Base-by-base conservation (phyloP, 2,888 invertebrate genomes). In the Dicranocentrus wangi region DNA sequence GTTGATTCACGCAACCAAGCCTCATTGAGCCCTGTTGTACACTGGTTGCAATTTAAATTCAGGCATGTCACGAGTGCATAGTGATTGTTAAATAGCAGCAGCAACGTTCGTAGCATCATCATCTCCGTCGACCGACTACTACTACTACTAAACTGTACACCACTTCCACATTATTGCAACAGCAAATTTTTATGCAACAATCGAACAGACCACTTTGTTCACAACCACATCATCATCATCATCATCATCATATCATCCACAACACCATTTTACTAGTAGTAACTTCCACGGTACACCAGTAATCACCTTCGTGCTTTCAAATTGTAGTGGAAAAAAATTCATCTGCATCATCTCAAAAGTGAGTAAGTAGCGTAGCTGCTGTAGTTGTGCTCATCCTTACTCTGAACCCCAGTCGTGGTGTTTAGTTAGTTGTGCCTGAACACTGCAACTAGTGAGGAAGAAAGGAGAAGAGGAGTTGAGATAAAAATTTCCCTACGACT, bases 111-210 rank as follows among this genome's bases (percentile, higher is more conserved):
- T 73, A 42, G 60, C 43, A 19, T 27, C 47, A 42, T 42, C 43
- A 19, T 27, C 47, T 19, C 55, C 42, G 17, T 10, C 28, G 28
- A 53, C 32, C 28, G n/a, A 17, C 32, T 32, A 32, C 32, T 7
- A 32, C 15, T 61, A 15, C 15, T 27, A 27, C n/a, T 23, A n/a
- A n/a, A n/a, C n/a, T 61, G 32, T 32, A n/a, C 42, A 19, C 51
- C 47, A 79, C 79, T 79, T 79, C 79, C 79, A 79, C 72, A 51
- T 77, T 47, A 42, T 76, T 77, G 70, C 75, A 69, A 53, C 60
- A 77, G 19, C 19, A 47, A 63, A 68, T 69, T 63, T 77, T 78
- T 78, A 78, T 78, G 77, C 77, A 78, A 78, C 77, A 69, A 51
- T 78, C 70, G 69, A 43, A 60, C 28, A 55, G 63, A 42, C 61